Base-by-base conservation (phyloP, 92 coral and sea anemone species). In the Nematostella vectensis region DNA sequence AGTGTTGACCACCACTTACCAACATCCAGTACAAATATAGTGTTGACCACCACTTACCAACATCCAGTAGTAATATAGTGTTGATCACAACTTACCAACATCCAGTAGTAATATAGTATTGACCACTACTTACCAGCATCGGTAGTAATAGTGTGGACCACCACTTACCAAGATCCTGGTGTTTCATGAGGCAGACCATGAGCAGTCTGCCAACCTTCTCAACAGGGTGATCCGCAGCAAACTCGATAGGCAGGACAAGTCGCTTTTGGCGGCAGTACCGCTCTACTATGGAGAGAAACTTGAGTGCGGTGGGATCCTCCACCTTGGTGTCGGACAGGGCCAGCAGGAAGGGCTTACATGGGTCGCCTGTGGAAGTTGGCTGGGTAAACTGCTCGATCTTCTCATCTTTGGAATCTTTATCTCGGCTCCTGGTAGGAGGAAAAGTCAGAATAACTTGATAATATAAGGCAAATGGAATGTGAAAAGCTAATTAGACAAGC, bases 101-200 rank as follows among this genome's bases (percentile, higher is more conserved):
- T n/a, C n/a, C n/a, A n/a, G n/a, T n/a, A n/a, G n/a, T n/a, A n/a
- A n/a, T n/a, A n/a, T n/a, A n/a, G n/a, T n/a, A n/a, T n/a, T n/a
- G n/a, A n/a, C n/a, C n/a, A n/a, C n/a, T n/a, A n/a, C n/a, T n/a
- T n/a, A n/a, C n/a, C n/a, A n/a, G n/a, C n/a, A n/a, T n/a, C n/a
- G n/a, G n/a, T n/a, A n/a, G n/a, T n/a, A n/a, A n/a, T n/a, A n/a
- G n/a, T n/a, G n/a, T n/a, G n/a, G n/a, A n/a, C n/a, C n/a, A n/a
- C n/a, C n/a, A n/a, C 94, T 59, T 47, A 91, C 97, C 97, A 19
- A 91, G 79, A 40, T 91, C 98, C 13, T 81, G 95, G 47, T 91
- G 98, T 54, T 91, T 91, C 56, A 91, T 59, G 44, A 91, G 69
- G 61, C 98, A 91, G 30, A 85, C 81, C 80, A 86, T 80, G 26